Evolutionary conservation across 1,140 invertebrate species (phyloP).

Genomic region (Papilio helenus): DNA sequence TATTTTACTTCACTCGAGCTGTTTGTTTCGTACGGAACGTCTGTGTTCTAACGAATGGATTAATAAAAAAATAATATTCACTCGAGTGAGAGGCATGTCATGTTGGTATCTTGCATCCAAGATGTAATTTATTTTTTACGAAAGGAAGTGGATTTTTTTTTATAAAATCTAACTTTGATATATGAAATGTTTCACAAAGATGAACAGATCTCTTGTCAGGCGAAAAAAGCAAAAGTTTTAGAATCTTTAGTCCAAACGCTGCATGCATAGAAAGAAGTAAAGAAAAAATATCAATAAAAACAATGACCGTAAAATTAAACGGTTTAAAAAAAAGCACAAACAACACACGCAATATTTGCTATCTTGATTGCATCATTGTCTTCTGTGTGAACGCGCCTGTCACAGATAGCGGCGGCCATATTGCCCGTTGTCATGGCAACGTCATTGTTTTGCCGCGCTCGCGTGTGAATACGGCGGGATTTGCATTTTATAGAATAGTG

Average conservation of each 20-base stretch:
- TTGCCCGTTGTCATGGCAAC: constrained; percentile 51
- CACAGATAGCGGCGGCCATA: constrained; percentile 51
- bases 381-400: constrained; percentile 51
- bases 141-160: not conserved
- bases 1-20: not conserved
- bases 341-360: constrained; percentile 47
- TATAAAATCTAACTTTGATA: not conserved
- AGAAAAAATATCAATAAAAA: constrained; percentile 25
- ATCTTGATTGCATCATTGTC: constrained; percentile 59
- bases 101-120: not conserved
- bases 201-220: too few relatives aligned
- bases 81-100: not conserved
- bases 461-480: constrained; percentile 49
- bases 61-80: constrained; percentile 22
- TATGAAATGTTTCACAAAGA: not conserved
- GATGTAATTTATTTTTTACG: not conserved
- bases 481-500: constrained; percentile 42
- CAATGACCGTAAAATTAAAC: constrained; percentile 44
- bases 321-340: constrained; percentile 42
- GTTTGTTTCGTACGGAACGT: not conserved
- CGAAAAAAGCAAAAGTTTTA: not conserved
- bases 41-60: not conserved
- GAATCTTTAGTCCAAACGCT: not conserved
- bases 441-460: constrained; percentile 48
- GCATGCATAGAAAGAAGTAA: not conserved